Conservation (phyloP, 2,113 vertebrate genomes). For the Corythornis madagascariensis region DNA sequence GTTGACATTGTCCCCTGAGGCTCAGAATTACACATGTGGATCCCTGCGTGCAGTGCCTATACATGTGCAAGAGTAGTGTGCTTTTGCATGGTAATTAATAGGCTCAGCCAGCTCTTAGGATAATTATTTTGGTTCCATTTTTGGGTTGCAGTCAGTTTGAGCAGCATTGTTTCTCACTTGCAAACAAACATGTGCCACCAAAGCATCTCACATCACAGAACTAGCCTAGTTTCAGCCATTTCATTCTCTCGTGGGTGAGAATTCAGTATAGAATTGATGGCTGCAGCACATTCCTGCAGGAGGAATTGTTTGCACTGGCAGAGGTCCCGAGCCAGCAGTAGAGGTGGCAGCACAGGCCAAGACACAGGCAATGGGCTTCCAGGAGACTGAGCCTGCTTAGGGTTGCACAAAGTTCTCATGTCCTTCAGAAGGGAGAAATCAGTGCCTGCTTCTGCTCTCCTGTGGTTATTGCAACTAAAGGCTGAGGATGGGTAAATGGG, state of each 20-base stretch:
- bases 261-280: background rate
- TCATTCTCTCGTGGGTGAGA: background rate
- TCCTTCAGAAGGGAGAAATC: background rate
- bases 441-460: background rate
- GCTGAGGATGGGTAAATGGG: background rate
- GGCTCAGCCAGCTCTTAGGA: background rate
- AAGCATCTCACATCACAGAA: background rate
- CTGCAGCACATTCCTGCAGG: constrained; percentile 28
- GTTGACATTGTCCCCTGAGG: background rate
- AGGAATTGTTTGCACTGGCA: constrained; percentile 46
- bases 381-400: background rate
- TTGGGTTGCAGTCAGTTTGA: background rate
- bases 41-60: background rate
- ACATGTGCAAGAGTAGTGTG: background rate
- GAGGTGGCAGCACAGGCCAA: background rate
- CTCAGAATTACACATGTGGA: background rate
- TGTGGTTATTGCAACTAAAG: background rate
- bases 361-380: background rate
- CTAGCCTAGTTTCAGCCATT: background rate
- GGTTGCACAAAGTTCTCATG: background rate
- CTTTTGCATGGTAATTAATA: background rate
- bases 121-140: background rate
- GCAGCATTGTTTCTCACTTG: background rate
- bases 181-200: background rate
- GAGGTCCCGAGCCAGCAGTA: constrained; percentile 8